phyloP scores from a whole-genome alignment of 2,113 vertebrate species.

The Brachypodius melanocephalos region DNA sequence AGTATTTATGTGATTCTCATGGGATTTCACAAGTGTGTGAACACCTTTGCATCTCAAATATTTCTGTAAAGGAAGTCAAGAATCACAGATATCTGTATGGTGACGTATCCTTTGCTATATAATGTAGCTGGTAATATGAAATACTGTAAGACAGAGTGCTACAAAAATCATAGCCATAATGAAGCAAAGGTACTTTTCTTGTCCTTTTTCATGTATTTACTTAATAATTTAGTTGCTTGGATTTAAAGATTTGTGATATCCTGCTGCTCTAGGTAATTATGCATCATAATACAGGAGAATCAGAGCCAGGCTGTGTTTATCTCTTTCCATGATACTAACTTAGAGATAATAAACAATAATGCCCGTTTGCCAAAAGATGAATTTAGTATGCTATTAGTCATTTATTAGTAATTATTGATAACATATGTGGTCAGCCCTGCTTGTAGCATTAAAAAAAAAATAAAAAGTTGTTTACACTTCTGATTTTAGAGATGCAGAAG shows the following conservation, averaged over 20 bases:
- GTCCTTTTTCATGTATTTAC: not conserved
- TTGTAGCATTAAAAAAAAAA: not conserved
- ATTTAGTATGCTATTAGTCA: not conserved
- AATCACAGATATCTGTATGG: not conserved
- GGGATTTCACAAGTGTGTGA: not conserved
- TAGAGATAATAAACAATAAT: not conserved
- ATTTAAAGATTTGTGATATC: not conserved
- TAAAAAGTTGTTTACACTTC: not conserved
- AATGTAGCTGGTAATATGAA: not conserved
- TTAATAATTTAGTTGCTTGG: not conserved
- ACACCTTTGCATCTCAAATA: not conserved
- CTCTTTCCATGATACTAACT: not conserved
- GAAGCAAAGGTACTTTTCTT: not conserved
- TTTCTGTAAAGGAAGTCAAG: not conserved
- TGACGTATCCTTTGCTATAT: not conserved
- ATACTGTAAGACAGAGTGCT: not conserved
- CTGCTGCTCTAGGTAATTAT: not conserved
- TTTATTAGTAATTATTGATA: not conserved
- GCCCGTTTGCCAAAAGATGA: not conserved
- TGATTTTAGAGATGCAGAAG: not conserved
- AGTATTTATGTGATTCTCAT: not conserved
- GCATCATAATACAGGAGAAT: not conserved
- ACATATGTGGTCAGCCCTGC: not conserved
- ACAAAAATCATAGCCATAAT: not conserved
- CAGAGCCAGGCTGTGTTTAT: not conserved